Evolutionary conservation across 1,140 invertebrate species (phyloP), one percentile per base, ranked within the genome.

Genomic region (Metopolophium dirhodum): DNA sequence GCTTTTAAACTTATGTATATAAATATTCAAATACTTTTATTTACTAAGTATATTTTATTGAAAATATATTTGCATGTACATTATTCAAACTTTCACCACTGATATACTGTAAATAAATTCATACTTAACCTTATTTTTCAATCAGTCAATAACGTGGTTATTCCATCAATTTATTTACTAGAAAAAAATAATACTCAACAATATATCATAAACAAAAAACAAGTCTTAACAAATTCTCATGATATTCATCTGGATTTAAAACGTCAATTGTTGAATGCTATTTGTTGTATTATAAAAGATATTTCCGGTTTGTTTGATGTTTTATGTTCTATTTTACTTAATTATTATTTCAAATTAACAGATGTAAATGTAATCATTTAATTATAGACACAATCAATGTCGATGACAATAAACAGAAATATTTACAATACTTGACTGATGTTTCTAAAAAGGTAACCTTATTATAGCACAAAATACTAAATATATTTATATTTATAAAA

Each of bases 121-220:
- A 83, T 91, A 47, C 51, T 41, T 90, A 41, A 30, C 61, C 88
- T 35, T 23, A 90, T 37, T 90, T 23, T 90, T 61, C 37, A 45
- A 77, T 18, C 90, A 91, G 90, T 92, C 26, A 47, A 51, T 30
- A 37, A 51, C 37, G 30, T 92, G 18, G 18, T 23, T 83, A 51
- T 83, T 83, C 90, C 90, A 23, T 92, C 90, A n/a, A 82, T 83
- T 49, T 92, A 92, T 35, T n/a, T 92, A 45, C n/a, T 92, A 83
- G 90, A 92, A 92, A 83, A 82, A 54, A 92, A 49, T 83, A 49
- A 83, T 37, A 37, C 23, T 49, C 26, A 83, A 51, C 90, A 83
- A 35, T 35, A 37, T 30, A 51, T 83, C 8, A 77, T 82, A n/a
- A 77, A n/a, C 45, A 82, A 83, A 37, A 83, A 77, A 83, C 0